These are phyloP conservation scores for Drosophila seguyi DNA, from an alignment of 1,140 invertebrate genomes.

Conservation along the genomic window DNA sequence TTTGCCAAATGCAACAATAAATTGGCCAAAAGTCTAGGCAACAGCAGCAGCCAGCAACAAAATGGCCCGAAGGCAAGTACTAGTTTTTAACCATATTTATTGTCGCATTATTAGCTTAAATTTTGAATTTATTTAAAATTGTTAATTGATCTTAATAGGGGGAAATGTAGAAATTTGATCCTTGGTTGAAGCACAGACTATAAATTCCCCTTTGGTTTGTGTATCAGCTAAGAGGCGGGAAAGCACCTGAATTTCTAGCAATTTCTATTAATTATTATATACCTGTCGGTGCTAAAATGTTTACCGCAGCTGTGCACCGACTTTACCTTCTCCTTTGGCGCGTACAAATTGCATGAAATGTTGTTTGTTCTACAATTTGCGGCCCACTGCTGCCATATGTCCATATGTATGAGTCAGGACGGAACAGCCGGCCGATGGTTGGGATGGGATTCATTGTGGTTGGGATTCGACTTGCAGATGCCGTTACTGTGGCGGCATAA, in stretches of 20 bases:
- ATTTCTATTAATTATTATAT: neutral
- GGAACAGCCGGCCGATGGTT: constrained; percentile 5
- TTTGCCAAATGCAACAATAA: constrained; percentile 80
- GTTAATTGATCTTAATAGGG: no score
- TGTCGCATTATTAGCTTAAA: constrained; percentile 5
- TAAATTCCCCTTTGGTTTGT: neutral
- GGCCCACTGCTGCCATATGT: constrained; percentile 71
- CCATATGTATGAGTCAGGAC: constrained; percentile 28
- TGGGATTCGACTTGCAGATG: constrained; percentile 42
- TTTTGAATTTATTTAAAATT: neutral
- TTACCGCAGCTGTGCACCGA: constrained; percentile 11
- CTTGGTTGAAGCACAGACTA: neutral
- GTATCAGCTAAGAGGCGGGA: neutral
- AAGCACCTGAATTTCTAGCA: neutral
- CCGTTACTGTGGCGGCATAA: constrained; percentile 27
- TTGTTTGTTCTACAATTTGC: constrained; percentile 60
- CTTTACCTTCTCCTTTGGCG: constrained; percentile 33
- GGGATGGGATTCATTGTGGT: constrained; percentile 8
- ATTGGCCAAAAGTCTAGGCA: constrained; percentile 60
- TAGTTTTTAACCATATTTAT: neutral
- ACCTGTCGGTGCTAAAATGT: neutral
- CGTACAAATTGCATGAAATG: constrained; percentile 63
- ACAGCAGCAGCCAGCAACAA: constrained; percentile 38
- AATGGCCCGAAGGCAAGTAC: neutral
- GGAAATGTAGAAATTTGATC: neutral